Base-by-base conservation (phyloP, 2,888 invertebrate genomes). In the Rhogogaster chlorosoma region DNA sequence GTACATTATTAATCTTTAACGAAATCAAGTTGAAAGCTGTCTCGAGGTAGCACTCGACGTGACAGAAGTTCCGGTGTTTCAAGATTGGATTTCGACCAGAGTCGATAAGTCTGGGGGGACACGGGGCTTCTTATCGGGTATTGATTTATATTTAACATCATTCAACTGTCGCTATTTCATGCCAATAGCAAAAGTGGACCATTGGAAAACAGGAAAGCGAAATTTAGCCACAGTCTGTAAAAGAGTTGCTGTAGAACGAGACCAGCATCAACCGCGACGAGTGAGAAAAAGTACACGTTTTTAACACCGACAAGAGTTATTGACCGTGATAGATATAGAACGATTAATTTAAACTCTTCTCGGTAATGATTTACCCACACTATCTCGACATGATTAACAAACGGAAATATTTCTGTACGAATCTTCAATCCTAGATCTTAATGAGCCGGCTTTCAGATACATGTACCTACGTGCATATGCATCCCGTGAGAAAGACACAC, bases 181-280 rank as follows among this genome's bases (percentile, higher is more conserved):
- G 10, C 26, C 12, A 29, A n/a, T 29, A 18, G 36, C n/a, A 53
- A 77, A 77, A 77, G 77, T 77, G 77, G 77, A 77, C 29, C 77
- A 53, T 77, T 53, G 49, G 53, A 49, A 49, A 53, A 53, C 32
- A 77, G 29, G 77, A 77, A 77, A 77, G 45, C 77, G 53, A 77
- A 77, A 77, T 77, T 53, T 12, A 77, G 77, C 77, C 77, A 67
- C 32, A 67, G 67, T 32, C 67, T 67, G 32, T 67, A 32, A 32
- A 67, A 32, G 29, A 67, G 32, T 29, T 32, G 32, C 67, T 18
- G 29, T 5, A 22, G 67, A 67, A 61, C 22, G 61, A 67, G 67
- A 67, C 32, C 67, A 67, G 29, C 67, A 32, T 67, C 29, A 67
- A 67, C 67, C 29, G 67, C 67, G 67, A 32, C 67, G 29, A 67